Evolutionary conservation across 2,888 invertebrate genomes (phyloP).

Genomic region (Pelosia muscerda): DNA sequence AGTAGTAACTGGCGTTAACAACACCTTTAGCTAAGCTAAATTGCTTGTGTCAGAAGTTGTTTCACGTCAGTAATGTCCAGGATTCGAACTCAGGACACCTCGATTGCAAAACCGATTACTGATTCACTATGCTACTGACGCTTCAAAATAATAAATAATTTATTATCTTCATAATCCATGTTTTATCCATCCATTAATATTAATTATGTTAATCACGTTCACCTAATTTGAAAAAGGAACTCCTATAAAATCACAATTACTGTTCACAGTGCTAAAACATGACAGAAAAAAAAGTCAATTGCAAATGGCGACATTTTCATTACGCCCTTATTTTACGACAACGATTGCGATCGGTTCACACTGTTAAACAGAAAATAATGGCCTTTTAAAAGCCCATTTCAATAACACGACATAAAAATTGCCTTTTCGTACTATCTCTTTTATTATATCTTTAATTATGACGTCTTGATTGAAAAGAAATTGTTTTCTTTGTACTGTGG

Average conservation of each 20-base stretch:
- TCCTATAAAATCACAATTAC: constrained; percentile 7
- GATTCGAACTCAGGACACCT: too few species aligned
- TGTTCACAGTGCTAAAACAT: neutral
- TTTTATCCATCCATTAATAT: neutral
- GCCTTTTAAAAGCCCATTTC: constrained; percentile 50
- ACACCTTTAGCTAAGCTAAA: too few species aligned
- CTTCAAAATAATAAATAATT: too few species aligned
- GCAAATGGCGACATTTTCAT: constrained; percentile 47
- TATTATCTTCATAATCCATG: too few species aligned
- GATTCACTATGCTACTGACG: too few species aligned
- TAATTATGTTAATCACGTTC: neutral
- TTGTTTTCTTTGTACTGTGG: constrained; percentile 6
- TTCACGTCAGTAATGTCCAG: too few species aligned
- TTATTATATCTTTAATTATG: constrained; percentile 22
- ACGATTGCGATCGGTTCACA: constrained; percentile 62
- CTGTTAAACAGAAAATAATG: constrained; percentile 48
- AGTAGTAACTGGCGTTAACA: too few species aligned
- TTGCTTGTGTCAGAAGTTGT: too few species aligned
- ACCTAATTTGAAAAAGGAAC: neutral
- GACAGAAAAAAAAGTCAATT: constrained; percentile 31
- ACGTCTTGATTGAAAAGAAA: constrained; percentile 24
- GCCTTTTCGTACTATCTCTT: constrained; percentile 29
- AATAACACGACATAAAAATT: constrained; percentile 48
- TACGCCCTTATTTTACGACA: constrained; percentile 45
- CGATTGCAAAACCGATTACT: too few species aligned